Percentiles rank a stretch among this genome's conserved stretches.
Evolutionary conservation across 35 echinoderm and acorn worm genomes (phyloP).

Genomic region (Chiridota heheva): DNA sequence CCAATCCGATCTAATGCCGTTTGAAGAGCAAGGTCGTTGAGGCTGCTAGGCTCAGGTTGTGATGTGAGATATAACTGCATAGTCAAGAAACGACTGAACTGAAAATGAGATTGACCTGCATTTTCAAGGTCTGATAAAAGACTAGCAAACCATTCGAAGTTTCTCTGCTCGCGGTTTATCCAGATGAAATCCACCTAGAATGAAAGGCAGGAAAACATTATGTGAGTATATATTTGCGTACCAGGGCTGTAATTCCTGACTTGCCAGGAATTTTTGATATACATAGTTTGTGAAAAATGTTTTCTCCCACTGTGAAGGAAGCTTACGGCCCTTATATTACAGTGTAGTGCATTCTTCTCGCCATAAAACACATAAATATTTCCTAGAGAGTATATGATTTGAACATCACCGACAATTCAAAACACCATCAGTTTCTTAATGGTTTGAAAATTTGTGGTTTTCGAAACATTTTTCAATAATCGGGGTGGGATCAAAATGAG

Average conservation of each 20-base stretch:
- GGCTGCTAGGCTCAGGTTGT: slow-evolving; percentile 7
- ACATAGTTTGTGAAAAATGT: neutral
- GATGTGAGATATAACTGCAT: slow-evolving; percentile 49
- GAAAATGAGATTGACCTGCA: slow-evolving; percentile 19
- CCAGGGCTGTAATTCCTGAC: no score
- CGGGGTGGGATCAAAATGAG: no score
- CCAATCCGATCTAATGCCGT: slow-evolving; percentile 20
- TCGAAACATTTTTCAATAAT: no score
- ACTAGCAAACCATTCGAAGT: slow-evolving; percentile 72
- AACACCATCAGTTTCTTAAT: no score
- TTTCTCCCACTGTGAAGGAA: neutral
- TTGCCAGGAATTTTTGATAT: neutral
- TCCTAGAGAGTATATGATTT: neutral
- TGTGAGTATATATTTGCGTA: neutral
- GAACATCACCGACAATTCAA: no score
- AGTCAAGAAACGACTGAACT: slow-evolving; percentile 38
- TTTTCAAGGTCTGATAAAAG: slow-evolving; percentile 47
- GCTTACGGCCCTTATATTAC: neutral
- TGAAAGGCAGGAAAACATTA: no score
- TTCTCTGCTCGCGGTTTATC: slow-evolving; percentile 63
- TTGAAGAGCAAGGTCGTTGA: slow-evolving; percentile 33
- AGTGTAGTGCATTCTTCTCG: no score
- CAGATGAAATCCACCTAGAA: slow-evolving; percentile 73
- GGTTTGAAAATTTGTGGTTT: no score
- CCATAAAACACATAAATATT: neutral